phyloP scores from a whole-genome alignment of 2,888 invertebrate genomes.

The Chrysopilus asiliformis region DNA sequence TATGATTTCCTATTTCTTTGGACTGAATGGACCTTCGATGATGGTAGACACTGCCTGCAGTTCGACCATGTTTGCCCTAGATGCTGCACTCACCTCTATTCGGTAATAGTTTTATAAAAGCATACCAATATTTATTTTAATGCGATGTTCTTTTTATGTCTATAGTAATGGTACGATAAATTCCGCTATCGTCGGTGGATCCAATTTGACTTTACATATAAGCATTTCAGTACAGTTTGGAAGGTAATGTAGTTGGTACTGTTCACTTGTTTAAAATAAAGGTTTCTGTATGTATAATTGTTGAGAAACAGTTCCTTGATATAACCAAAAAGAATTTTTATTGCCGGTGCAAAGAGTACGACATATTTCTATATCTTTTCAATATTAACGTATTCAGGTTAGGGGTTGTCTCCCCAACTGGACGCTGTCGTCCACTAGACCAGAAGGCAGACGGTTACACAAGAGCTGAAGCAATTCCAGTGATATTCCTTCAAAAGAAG shows the following conservation, averaged over 20 bases:
- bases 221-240: slow-evolving; percentile 80
- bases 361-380: slow-evolving; percentile 13
- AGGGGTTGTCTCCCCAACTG: slow-evolving; percentile 66
- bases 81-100: slow-evolving; percentile 67
- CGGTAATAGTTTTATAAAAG: too few relatives aligned
- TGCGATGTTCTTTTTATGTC: too few relatives aligned
- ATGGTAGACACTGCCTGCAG: slow-evolving; percentile 88
- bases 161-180: slow-evolving; percentile 73
- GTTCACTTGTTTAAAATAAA: slow-evolving; percentile 24
- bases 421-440: slow-evolving; percentile 85
- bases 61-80: slow-evolving; percentile 74
- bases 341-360: too few relatives aligned
- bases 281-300: too few relatives aligned
- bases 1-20: slow-evolving; percentile 76
- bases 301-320: too few relatives aligned
- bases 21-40: slow-evolving; percentile 78
- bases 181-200: slow-evolving; percentile 76
- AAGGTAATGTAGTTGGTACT: slow-evolving; percentile 43
- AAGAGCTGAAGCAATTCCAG: slow-evolving; percentile 64
- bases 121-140: too few relatives aligned
- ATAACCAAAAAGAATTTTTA: too few relatives aligned
- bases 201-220: slow-evolving; percentile 75
- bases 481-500: slow-evolving; percentile 57
- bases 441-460: slow-evolving; percentile 67
- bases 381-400: slow-evolving; percentile 45